Conservation (phyloP, 2,797 vertebrate species). For the Odontamblyopus lacepedii region DNA sequence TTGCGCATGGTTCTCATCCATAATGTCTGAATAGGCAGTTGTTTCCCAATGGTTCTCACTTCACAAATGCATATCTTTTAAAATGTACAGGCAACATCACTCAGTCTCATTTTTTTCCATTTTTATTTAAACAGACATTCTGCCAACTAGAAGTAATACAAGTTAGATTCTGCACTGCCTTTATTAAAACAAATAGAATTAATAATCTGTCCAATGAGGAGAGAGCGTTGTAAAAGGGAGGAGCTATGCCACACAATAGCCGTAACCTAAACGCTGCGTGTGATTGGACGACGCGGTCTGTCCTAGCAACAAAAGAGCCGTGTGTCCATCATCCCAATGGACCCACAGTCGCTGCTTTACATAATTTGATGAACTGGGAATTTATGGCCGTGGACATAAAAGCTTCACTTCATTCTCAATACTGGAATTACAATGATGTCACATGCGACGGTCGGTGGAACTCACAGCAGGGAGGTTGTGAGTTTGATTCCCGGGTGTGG, state of each 20-base stretch:
- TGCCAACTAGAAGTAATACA: too few species aligned
- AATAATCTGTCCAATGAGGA: neutral
- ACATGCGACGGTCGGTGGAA: neutral
- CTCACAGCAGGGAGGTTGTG: neutral
- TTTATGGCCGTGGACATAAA: neutral
- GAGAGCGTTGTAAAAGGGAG: neutral
- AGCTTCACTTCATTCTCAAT: neutral
- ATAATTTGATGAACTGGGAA: constrained; percentile 6
- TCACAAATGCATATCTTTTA: too few species aligned
- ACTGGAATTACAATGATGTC: neutral
- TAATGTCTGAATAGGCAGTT: too few species aligned
- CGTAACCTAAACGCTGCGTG: neutral
- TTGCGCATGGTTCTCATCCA: too few species aligned
- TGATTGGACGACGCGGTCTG: neutral
- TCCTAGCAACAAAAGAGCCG: neutral
- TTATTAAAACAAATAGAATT: neutral
- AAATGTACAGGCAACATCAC: too few species aligned
- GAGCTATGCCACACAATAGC: too few species aligned
- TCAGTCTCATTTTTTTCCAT: too few species aligned
- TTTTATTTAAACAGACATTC: too few species aligned
- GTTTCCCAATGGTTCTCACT: too few species aligned
- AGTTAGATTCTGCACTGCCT: too few species aligned
- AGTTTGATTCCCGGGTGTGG: neutral
- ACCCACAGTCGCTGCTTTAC: neutral
- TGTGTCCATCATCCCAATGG: neutral